Evolutionary conservation across 2,113 vertebrate species (phyloP).

Genomic region (Telmatochromis brichardi): DNA sequence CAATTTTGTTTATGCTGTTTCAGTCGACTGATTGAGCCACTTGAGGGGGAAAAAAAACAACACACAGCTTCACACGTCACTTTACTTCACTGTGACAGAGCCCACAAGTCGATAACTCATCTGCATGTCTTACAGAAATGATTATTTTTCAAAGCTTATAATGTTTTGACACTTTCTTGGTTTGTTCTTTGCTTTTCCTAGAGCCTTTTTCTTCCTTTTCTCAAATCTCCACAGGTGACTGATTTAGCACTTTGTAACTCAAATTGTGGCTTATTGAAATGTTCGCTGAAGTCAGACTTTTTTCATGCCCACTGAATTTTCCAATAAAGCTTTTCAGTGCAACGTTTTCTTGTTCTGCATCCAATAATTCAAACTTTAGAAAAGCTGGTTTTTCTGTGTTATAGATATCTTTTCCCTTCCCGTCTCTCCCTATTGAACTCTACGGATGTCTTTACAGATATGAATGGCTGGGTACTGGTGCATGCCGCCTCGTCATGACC

Average conservation of each 20-base stretch:
- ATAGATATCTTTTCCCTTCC: not conserved
- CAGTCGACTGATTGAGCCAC: not conserved
- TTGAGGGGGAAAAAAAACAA: not conserved
- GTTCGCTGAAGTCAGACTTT: not conserved
- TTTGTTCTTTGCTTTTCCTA: not conserved
- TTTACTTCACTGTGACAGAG: not conserved
- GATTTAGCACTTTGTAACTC: not conserved
- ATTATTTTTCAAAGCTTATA: not conserved
- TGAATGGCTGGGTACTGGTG: not conserved
- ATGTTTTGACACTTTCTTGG: not conserved
- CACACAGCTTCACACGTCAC: not conserved
- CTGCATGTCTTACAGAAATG: not conserved
- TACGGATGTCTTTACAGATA: not conserved
- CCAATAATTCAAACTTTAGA: not conserved
- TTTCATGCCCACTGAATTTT: not conserved
- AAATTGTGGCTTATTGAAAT: not conserved
- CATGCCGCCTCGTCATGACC: not conserved
- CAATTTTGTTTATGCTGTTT: not conserved
- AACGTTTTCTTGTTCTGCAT: not conserved
- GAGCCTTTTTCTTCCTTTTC: not conserved
- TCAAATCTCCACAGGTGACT: not conserved
- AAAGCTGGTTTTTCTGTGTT: not conserved
- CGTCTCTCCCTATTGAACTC: not conserved
- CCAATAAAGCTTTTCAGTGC: slow-evolving; percentile 36
- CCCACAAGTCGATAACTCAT: not conserved